Evolutionary conservation across 2,797 vertebrate genomes (phyloP).

Genomic region (Rachycentron canadum): DNA sequence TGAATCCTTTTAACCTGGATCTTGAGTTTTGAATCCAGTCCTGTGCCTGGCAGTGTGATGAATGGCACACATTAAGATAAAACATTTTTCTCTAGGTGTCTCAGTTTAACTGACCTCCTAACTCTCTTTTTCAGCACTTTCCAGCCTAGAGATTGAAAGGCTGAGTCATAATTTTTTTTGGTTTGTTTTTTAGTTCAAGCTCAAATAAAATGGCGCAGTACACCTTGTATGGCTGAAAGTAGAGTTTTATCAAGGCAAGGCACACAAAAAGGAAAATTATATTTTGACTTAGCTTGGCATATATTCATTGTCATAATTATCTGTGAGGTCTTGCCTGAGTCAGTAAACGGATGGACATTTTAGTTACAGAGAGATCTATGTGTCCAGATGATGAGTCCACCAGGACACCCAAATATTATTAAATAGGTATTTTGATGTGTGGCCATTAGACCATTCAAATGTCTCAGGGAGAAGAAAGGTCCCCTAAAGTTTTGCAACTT

Average conservation of each 20-base stretch:
- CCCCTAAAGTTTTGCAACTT: neutral
- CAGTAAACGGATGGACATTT: neutral
- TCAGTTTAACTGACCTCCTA: conserved; percentile 53
- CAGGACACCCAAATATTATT: neutral
- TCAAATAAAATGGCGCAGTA: neutral
- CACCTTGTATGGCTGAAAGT: conserved; percentile 9
- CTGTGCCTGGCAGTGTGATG: conserved; percentile 24
- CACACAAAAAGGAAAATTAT: neutral
- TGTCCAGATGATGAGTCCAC: neutral
- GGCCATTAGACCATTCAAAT: neutral
- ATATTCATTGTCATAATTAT: too few relatives aligned
- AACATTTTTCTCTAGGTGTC: conserved; percentile 42
- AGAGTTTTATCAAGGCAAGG: neutral
- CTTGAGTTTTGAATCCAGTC: conserved; percentile 11
- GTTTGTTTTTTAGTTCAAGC: conserved; percentile 15
- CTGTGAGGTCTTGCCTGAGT: neutral
- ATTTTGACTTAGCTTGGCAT: neutral
- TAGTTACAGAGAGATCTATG: neutral
- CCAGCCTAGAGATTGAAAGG: conserved; percentile 30
- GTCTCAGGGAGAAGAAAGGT: neutral
- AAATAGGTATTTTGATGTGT: neutral
- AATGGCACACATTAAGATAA: conserved; percentile 55
- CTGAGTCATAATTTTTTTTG: conserved; percentile 42
- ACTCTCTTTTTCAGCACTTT: conserved; percentile 47
- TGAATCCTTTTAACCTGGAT: conserved; percentile 34